These are phyloP conservation scores for Pelusios castaneus DNA, from an alignment of 2,113 vertebrate genomes.

Conservation along the genomic window DNA sequence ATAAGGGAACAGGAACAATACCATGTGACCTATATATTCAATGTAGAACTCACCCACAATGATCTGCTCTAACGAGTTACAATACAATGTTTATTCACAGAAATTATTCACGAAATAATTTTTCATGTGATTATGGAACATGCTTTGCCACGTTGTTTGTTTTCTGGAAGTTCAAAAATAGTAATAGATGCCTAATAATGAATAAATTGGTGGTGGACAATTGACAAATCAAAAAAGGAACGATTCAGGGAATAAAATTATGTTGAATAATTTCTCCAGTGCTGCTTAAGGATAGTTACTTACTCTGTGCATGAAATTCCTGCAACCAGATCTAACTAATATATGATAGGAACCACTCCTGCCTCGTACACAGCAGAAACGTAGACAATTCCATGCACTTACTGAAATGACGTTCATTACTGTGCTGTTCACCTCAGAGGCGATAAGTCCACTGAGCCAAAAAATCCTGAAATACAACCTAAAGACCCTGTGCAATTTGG, in stretches of 20 bases:
- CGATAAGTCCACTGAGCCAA: background rate
- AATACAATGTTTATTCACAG: background rate
- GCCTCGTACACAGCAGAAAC: background rate
- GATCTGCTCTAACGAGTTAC: background rate
- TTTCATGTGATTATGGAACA: background rate
- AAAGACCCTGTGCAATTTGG: background rate
- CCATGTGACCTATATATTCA: conserved; percentile 63
- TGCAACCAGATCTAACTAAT: background rate
- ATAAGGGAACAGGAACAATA: background rate
- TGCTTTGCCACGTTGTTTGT: background rate
- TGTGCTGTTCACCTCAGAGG: rapidly evolving
- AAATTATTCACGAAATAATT: background rate
- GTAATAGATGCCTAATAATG: background rate
- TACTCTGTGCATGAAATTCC: background rate
- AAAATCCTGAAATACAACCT: background rate
- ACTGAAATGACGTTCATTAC: background rate
- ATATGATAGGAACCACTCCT: background rate
- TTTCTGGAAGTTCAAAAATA: background rate
- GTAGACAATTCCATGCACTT: background rate
- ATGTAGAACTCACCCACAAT: background rate
- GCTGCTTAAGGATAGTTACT: background rate
- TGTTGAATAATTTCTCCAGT: background rate
- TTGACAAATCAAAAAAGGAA: background rate
- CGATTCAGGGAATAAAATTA: background rate
- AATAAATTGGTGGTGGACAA: conserved; percentile 6